These are phyloP conservation scores for Cerceris rybyensis DNA, from an alignment of 2,888 invertebrate species.

Conservation along the genomic window DNA sequence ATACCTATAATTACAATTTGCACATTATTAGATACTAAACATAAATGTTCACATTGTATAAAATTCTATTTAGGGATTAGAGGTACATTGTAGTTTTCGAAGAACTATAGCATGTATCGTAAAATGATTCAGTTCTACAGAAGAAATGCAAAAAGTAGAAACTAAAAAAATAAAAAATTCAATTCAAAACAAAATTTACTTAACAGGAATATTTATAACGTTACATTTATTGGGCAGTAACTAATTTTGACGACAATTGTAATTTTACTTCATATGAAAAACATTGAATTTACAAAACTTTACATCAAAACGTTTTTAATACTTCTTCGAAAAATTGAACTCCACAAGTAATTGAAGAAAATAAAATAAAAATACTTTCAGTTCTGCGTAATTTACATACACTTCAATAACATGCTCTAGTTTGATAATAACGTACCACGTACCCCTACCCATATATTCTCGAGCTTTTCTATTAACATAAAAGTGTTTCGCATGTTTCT, in stretches of 20 bases:
- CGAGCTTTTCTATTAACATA: conserved; percentile 13
- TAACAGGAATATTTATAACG: no score
- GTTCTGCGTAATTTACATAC: neutral
- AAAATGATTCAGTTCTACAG: neutral
- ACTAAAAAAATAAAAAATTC: neutral
- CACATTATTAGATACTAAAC: neutral
- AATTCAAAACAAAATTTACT: neutral
- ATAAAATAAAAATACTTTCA: neutral
- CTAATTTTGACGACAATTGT: no score
- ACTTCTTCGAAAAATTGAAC: neutral
- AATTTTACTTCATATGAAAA: no score
- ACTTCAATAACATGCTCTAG: neutral
- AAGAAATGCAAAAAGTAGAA: neutral
- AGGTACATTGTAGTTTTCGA: conserved; percentile 10
- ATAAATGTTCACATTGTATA: neutral
- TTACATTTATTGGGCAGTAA: no score
- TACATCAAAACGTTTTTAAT: neutral
- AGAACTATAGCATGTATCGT: conserved; percentile 9
- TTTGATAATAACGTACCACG: neutral
- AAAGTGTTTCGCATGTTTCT: conserved; percentile 26
- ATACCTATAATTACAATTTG: no score
- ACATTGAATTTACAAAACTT: neutral
- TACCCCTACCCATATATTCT: neutral
- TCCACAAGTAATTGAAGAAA: neutral
- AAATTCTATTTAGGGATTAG: conserved; percentile 5